These are phyloP conservation scores for Ptychobarbus kaznakovi DNA, from an alignment of 2,797 vertebrate genomes.

Conservation along the genomic window DNA sequence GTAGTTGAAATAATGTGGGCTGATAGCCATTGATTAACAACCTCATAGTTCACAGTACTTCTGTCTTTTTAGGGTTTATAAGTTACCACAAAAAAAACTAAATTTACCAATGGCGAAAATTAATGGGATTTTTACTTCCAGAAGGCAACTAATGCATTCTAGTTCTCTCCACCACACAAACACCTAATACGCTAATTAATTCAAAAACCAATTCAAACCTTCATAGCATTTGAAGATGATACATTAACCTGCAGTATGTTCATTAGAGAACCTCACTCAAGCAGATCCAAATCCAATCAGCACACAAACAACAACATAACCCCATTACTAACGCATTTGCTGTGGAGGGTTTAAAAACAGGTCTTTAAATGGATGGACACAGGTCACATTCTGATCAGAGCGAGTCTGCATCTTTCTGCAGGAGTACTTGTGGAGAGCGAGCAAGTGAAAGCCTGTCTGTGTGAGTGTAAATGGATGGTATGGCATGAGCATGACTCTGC, in stretches of 20 bases:
- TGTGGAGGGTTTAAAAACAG: background rate
- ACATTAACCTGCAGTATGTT: constrained; percentile 10
- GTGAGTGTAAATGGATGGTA: constrained; percentile 28
- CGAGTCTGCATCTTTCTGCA: background rate
- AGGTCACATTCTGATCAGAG: constrained; percentile 3
- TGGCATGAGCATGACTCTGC: constrained; percentile 13
- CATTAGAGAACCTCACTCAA: background rate
- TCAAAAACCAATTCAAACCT: background rate
- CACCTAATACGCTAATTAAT: background rate
- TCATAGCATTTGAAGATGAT: background rate
- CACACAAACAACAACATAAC: background rate
- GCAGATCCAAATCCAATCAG: background rate
- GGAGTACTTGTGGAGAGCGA: background rate
- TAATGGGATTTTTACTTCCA: background rate
- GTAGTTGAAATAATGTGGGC: background rate
- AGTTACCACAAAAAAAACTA: background rate
- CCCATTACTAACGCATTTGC: constrained; percentile 9
- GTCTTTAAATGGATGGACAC: background rate
- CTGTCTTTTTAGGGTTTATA: background rate
- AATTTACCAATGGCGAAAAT: background rate
- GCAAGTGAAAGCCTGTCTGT: constrained; percentile 3
- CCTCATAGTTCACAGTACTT: background rate
- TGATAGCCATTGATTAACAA: background rate
- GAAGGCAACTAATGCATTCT: background rate
- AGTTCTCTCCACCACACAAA: background rate